phyloP scores from a whole-genome alignment of 2,888 invertebrate species.

The Pecten maximus region DNA sequence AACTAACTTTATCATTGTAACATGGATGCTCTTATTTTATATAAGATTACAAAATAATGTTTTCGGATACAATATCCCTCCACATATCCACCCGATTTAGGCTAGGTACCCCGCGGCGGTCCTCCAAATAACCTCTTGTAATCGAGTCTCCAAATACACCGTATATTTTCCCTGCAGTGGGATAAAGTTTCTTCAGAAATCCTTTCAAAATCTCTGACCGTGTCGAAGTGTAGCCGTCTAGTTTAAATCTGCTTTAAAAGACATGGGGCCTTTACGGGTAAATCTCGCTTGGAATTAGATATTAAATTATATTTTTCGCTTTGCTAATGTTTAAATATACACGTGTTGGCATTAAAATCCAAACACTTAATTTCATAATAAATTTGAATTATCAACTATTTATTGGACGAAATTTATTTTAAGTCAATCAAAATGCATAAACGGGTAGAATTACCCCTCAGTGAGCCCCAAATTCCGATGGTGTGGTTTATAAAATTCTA shows the following conservation, averaged over 20 bases:
- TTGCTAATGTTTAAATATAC: background rate
- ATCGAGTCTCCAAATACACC: background rate
- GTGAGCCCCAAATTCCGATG: conserved; percentile 6
- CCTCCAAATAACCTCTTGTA: background rate
- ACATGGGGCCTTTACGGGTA: background rate
- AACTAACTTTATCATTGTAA: too few species aligned
- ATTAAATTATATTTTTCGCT: background rate
- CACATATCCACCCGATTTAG: background rate
- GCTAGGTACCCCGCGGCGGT: background rate
- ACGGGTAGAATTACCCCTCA: background rate
- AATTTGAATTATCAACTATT: background rate
- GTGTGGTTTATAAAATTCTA: conserved; percentile 8
- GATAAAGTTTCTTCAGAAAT: conserved; percentile 46
- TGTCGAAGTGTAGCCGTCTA: conserved; percentile 35
- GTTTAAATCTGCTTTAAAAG: background rate
- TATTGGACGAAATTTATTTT: background rate
- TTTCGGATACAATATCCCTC: background rate
- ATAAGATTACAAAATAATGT: background rate
- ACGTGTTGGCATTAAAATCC: background rate
- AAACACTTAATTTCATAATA: too few species aligned
- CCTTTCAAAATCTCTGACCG: conserved; percentile 45
- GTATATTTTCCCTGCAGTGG: conserved; percentile 25
- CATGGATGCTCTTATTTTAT: background rate
- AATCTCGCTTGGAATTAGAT: background rate
- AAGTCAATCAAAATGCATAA: background rate